Evolutionary conservation across 2,113 vertebrate species (phyloP), one percentile per base, ranked within the genome.

Genomic region (Nestor notabilis): DNA sequence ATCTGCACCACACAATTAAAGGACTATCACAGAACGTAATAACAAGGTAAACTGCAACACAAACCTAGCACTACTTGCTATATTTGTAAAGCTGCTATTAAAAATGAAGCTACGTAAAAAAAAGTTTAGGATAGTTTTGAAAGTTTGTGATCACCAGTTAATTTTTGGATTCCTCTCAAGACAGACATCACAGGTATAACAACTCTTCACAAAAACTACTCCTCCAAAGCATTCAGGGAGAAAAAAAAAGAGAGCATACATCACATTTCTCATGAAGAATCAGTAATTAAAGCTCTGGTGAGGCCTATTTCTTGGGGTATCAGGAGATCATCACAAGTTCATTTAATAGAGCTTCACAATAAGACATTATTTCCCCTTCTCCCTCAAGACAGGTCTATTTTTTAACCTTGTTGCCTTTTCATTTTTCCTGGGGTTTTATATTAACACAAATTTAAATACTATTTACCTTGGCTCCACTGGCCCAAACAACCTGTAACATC

Each of bases 371-470:
- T 24, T 6, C 6, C 7, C 21, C 7, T 53, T 63, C 41, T 7
- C 4, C n/a, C 33, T 23, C 13, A 27, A 65, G n/a, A 74, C 7
- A 64, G 29, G 64, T 75, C 49, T 53, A 29, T n/a, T 66, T 88
- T 90, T 88, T 72, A 39, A 52, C 55, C 78, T 89, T 17, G 13
- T 53, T 63, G 18, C 25, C 84, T 82, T 91, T 89, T 69, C 77
- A 92, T 52, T 72, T 93, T 84, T 89, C 53, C 77, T 91, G 18
- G 39, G 25, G 69, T 89, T 95, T 94, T 77, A 53, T 92, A 82
- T 92, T 92, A 87, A 97, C 84, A 65, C 74, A 89, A 95, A 96
- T 76, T 84, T 79, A 85, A 89, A 94, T 82, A 93, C 89, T 95
- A 87, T 94, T 95, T 97, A 96, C 88, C 86, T 93, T 92, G 87